Percentiles rank a stretch among this genome's conserved stretches.
These are phyloP conservation scores for Trigoniulus corallinus DNA, from an alignment of 1,140 invertebrate genomes.

Conservation along the genomic window DNA sequence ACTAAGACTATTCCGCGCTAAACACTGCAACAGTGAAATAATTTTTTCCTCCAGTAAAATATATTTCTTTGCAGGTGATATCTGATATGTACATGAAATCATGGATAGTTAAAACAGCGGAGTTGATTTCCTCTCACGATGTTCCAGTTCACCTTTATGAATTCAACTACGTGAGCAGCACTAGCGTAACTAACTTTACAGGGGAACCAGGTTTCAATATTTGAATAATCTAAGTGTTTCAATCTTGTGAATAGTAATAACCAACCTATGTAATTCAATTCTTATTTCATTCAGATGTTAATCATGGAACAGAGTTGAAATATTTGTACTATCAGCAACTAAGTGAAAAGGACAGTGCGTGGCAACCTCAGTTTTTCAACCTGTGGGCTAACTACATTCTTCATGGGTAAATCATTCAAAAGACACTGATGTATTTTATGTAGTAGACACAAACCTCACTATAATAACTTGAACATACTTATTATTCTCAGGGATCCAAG, in stretches of 20 bases:
- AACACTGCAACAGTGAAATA: not conserved
- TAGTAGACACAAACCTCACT: too few species aligned
- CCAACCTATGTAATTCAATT: not conserved
- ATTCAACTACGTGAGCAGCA: not conserved
- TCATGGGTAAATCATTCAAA: not conserved
- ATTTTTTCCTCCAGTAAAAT: not conserved
- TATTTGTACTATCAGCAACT: not conserved
- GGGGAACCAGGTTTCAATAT: not conserved
- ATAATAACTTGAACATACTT: too few species aligned
- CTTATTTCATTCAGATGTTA: not conserved
- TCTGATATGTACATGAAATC: not conserved
- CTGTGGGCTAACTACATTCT: not conserved
- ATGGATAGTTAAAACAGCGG: not conserved
- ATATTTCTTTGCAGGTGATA: not conserved
- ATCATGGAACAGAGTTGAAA: not conserved
- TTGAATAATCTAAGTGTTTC: not conserved
- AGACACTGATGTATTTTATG: too few species aligned
- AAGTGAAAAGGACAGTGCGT: not conserved
- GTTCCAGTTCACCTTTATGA: not conserved
- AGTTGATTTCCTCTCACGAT: not conserved
- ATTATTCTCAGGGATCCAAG: too few species aligned
- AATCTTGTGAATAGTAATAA: not conserved
- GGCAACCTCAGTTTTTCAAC: not conserved
- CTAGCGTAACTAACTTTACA: not conserved
- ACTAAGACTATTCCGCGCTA: too few species aligned